Evolutionary conservation across 1,140 invertebrate species (phyloP), one percentile per base, ranked within the genome.

Genomic region (Drosophila miranda): DNA sequence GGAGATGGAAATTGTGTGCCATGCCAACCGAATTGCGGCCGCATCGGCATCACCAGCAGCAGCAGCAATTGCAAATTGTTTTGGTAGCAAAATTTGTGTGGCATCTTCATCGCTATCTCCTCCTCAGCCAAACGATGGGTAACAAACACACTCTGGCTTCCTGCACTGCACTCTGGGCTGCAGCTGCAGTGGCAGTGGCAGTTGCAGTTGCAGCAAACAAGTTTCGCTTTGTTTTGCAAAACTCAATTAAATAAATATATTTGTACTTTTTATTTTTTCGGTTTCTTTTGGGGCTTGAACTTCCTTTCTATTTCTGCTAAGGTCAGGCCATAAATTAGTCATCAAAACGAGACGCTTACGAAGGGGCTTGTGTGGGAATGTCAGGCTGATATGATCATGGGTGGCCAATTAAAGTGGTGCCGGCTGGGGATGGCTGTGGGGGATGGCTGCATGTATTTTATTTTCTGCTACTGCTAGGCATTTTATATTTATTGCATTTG

Each of bases 21-120:
- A 64, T 45, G 70, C 68, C 80, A 81, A 61, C 54, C 49, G 61
- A 83, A 83, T 84, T 83, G 80, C 72, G 76, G 72, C 67, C 67
- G 78, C 62, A 61, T 61, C 68, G 72, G 51, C 62, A 69, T 58
- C 54, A 41, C 57, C 59, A 63, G 64, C 50, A 28, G 23, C 68
- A 75, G 57, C 81, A 84, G 80, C 81, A 84, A 86, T 84, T 69
- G 82, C 81, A 84, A 80, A 84, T 84, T 84, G 80, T 86, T 64
- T 81, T 71, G 69, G 60, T 80, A 83, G 60, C 78, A 83, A 74
- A 80, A 26, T 75, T 69, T 74, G 68, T 74, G 57, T 77, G 46
- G 77, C 54, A 54, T 57, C 49, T 48, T 68, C 53, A 55, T 28
- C 59, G 23, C 57, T 42, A 51, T 34, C 62, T 57, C 41, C 42